phyloP scores from a whole-genome alignment of 2,888 invertebrate species.

The Sialis fuliginosa region DNA sequence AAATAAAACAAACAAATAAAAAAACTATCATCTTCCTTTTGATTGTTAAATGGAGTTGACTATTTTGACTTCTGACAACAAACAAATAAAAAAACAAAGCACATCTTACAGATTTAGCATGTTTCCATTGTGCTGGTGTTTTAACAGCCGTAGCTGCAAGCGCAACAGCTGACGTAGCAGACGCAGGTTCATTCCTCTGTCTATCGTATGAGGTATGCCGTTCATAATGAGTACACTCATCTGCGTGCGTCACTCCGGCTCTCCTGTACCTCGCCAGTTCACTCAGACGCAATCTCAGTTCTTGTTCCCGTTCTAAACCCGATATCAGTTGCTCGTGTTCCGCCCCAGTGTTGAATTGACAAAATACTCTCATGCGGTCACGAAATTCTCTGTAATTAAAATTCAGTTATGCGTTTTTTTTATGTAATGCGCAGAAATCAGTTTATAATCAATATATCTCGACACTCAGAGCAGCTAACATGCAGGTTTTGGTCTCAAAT shows the following conservation, averaged over 20 bases:
- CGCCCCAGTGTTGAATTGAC: slow-evolving; percentile 72
- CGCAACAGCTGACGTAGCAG: neutral
- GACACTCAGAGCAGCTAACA: no score
- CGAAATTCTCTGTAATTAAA: slow-evolving; percentile 44
- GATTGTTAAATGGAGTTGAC: no score
- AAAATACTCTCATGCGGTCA: slow-evolving; percentile 69
- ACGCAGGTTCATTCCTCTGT: slow-evolving; percentile 23
- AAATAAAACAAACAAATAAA: no score
- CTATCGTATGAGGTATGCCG: slow-evolving; percentile 49
- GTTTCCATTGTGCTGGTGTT: slow-evolving; percentile 37
- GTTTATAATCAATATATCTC: no score
- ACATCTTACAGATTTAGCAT: slow-evolving; percentile 40
- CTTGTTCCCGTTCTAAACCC: slow-evolving; percentile 68
- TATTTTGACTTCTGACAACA: no score
- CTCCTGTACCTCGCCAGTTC: slow-evolving; percentile 72
- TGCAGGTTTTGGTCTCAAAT: no score
- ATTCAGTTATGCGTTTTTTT: neutral
- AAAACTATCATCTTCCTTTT: no score
- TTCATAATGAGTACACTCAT: slow-evolving; percentile 79
- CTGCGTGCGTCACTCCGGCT: slow-evolving; percentile 66
- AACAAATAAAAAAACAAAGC: no score
- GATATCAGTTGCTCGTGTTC: slow-evolving; percentile 68
- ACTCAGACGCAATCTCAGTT: slow-evolving; percentile 62
- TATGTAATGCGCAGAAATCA: neutral
- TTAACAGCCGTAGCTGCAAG: neutral